Percentiles rank a stretch among this genome's conserved stretches.
Conservation (phyloP, 2,888 invertebrate species). For the Oithona nana region DNA sequence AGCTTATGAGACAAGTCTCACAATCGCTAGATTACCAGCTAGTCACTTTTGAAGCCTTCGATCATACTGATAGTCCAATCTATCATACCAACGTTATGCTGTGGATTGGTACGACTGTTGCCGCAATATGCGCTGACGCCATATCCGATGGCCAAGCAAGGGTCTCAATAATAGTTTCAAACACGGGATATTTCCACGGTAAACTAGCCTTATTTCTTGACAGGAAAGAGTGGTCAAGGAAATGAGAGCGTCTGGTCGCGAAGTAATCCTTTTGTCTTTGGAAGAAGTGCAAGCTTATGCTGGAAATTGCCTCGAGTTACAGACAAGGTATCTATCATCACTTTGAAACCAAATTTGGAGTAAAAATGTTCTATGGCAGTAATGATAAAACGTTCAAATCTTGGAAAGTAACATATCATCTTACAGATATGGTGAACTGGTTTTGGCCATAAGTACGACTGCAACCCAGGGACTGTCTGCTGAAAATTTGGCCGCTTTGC, state of each 20-base stretch:
- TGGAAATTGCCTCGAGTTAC: constrained; percentile 5
- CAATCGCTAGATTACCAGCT: not conserved
- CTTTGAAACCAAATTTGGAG: too few species aligned
- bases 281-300: not conserved
- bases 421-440: not conserved
- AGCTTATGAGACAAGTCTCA: not conserved
- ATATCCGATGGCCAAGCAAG: not conserved
- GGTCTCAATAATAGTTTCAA: too few species aligned
- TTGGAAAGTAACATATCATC: too few species aligned
- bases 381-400: too few species aligned
- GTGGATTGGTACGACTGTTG: not conserved
- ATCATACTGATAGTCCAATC: not conserved
- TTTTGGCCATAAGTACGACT: not conserved
- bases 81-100: constrained; percentile 11
- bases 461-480: not conserved
- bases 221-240: not conserved
- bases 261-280: not conserved
- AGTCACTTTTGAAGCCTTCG: not conserved
- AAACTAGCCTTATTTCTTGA: not conserved
- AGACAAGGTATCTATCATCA: too few species aligned
- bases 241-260: not conserved
- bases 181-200: too few species aligned
- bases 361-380: too few species aligned
- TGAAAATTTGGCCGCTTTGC: not conserved
- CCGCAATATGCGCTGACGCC: not conserved